Evolutionary conservation across 35 echinoderm and acorn worm species (phyloP).

Genomic region (Hemicentrotus pulcherrimus): DNA sequence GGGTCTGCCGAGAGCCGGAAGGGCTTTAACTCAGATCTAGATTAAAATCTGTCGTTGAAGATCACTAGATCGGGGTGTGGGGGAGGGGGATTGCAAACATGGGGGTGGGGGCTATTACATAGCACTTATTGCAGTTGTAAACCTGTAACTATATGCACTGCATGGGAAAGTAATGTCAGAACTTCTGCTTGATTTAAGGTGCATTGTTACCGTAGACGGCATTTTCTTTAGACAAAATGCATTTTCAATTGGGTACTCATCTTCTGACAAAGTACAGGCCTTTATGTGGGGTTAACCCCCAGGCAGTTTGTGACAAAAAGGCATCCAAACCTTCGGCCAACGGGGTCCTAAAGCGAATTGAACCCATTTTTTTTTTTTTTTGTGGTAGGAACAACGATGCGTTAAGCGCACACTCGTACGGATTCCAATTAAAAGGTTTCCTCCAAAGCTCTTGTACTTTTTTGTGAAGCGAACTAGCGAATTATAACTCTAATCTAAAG

Average conservation of each 20-base stretch:
- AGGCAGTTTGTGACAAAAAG: not conserved
- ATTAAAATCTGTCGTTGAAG: no score
- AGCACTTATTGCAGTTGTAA: not conserved
- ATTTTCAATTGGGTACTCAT: not conserved
- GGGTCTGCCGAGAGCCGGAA: no score
- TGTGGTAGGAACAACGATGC: not conserved
- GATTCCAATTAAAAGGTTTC: not conserved
- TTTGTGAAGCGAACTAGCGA: not conserved
- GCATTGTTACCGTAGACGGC: not conserved
- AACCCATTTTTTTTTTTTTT: not conserved
- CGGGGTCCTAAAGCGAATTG: not conserved
- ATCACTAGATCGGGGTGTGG: no score
- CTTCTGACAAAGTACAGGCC: not conserved
- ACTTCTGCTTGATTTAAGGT: not conserved
- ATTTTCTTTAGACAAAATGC: not conserved
- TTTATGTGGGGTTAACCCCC: not conserved
- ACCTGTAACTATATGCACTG: not conserved
- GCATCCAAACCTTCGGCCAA: not conserved
- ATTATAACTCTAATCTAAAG: not conserved
- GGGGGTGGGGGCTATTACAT: no score
- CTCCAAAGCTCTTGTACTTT: not conserved
- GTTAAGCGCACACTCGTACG: not conserved
- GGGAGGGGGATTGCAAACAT: not conserved
- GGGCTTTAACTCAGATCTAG: no score
- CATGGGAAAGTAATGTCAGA: not conserved